These are phyloP conservation scores for Drosophila orena DNA, from an alignment of 1,140 invertebrate genomes.

Conservation along the genomic window DNA sequence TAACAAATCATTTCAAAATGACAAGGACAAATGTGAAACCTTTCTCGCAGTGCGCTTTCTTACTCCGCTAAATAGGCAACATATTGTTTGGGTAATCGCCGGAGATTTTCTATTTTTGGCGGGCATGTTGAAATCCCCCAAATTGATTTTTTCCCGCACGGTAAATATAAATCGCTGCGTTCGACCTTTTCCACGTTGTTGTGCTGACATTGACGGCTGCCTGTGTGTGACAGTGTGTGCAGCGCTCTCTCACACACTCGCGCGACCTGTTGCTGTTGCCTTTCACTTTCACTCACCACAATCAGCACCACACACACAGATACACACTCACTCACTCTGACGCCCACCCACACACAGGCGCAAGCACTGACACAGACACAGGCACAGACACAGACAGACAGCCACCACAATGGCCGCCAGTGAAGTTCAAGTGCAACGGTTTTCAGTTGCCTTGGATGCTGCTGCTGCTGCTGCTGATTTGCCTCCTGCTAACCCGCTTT, in stretches of 20 bases:
- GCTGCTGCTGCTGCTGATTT: slow-evolving; percentile 5
- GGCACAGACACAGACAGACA: slow-evolving; percentile 13
- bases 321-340: background rate
- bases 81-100: slow-evolving; percentile 64
- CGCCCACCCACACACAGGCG: background rate
- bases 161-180: slow-evolving; percentile 50
- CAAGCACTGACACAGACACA: background rate
- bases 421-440: slow-evolving; percentile 81
- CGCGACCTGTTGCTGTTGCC: slow-evolving; percentile 65
- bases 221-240: slow-evolving; percentile 15
- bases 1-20: background rate
- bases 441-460: slow-evolving; percentile 53
- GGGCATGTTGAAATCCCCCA: slow-evolving; percentile 35
- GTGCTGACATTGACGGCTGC: slow-evolving; percentile 48
- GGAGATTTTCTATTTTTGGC: slow-evolving; percentile 62
- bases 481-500: slow-evolving; percentile 5
- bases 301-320: slow-evolving; percentile 1
- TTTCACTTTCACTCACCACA: slow-evolving; percentile 63
- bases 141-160: slow-evolving; percentile 39
- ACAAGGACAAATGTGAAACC: background rate
- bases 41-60: slow-evolving; percentile 8
- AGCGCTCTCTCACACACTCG: slow-evolving; percentile 13
- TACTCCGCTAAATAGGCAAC: slow-evolving; percentile 53
- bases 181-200: slow-evolving; percentile 36
- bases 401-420: slow-evolving; percentile 55